phyloP scores from a whole-genome alignment of 2,797 vertebrate species.

The Arrhamphus sclerolepis region DNA sequence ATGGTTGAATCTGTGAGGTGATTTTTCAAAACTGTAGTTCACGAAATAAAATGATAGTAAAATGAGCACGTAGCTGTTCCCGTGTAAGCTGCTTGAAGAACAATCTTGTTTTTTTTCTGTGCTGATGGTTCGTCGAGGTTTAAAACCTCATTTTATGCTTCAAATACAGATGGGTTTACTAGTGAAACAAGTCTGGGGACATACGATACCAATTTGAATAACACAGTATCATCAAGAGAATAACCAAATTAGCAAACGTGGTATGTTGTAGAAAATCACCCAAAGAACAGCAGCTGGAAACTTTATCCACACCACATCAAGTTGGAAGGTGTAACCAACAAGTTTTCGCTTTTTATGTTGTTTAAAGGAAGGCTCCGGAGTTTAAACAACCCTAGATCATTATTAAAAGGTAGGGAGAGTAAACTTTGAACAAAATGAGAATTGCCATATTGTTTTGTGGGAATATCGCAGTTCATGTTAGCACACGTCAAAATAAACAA shows the following conservation, averaged over 20 bases:
- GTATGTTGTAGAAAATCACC: neutral
- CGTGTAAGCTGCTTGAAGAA: conserved; percentile 1
- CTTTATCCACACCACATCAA: too few relatives aligned
- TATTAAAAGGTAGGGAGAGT: neutral
- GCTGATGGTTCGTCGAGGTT: neutral
- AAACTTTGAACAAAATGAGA: too few relatives aligned
- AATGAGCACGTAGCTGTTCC: neutral
- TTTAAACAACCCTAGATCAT: too few relatives aligned
- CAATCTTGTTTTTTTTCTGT: neutral
- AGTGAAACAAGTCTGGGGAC: neutral
- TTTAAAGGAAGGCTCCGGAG: too few relatives aligned
- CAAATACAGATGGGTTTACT: neutral
- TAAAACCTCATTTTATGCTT: neutral
- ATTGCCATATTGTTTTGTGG: too few relatives aligned
- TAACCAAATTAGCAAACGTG: neutral
- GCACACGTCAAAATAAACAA: too few relatives aligned
- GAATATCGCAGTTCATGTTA: too few relatives aligned
- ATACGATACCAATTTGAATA: neutral
- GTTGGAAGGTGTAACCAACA: too few relatives aligned
- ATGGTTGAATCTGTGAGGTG: neutral
- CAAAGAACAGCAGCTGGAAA: neutral
- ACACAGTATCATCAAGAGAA: neutral
- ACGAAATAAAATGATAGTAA: neutral
- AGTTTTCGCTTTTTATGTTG: too few relatives aligned
- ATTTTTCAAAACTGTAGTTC: conserved; percentile 23